Conservation (phyloP, 2,113 vertebrate genomes). For the Syrmaticus mikado region DNA sequence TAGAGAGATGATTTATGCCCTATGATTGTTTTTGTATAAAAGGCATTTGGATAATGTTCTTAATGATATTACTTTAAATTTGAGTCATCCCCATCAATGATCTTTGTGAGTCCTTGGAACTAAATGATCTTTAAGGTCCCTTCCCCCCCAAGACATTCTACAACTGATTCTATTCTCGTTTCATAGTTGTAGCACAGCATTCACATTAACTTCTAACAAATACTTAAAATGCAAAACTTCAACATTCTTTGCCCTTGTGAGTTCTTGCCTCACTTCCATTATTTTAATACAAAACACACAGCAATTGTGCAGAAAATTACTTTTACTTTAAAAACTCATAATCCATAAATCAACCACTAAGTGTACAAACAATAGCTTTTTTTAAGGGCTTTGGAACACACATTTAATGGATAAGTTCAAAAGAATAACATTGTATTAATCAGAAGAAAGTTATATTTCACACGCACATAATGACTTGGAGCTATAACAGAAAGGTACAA, state of each 20-base stretch:
- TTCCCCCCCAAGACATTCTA: no score
- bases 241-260: not conserved
- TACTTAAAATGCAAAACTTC: not conserved
- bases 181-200: not conserved
- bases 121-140: not conserved
- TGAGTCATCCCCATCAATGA: not conserved
- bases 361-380: not conserved
- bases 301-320: not conserved
- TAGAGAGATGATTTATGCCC: no score
- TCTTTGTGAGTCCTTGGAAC: not conserved
- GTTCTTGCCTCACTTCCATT: not conserved
- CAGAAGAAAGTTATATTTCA: not conserved
- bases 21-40: no score
- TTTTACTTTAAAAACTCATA: not conserved
- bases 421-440: not conserved
- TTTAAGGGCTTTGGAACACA: not conserved
- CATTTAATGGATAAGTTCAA: not conserved
- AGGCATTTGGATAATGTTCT: no score
- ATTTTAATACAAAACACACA: not conserved
- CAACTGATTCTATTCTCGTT: no score
- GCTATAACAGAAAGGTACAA: not conserved
- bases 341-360: not conserved
- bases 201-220: not conserved
- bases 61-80: not conserved
- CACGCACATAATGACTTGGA: not conserved